Base-by-base conservation (phyloP, 1,140 invertebrate species). In the Aricia agestis region DNA sequence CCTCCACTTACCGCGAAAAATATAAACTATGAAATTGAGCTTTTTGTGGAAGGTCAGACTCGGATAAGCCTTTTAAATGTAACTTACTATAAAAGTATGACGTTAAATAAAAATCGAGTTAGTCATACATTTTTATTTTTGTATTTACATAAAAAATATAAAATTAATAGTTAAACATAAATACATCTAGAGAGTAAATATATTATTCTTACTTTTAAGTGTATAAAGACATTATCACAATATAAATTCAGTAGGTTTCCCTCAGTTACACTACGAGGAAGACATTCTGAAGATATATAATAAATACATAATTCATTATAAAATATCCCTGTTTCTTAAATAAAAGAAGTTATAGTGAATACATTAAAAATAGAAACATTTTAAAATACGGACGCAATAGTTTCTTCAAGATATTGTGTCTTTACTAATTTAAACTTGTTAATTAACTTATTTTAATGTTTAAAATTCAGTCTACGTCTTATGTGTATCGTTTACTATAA, bases 231-330 rank as follows among this genome's bases (percentile, higher is more conserved):
- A 58, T 61, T 85, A 85, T 83, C 82, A 85, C 82, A 82, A 87
- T 89, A 90, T 86, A 90, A 77, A 80, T 82, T 87, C 87, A 90
- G 87, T 74, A 90, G 85, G 84, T 75, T 83, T 83, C 82, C 86
- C 87, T 90, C 86, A 87, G 79, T 70, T 17, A 45, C 4, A 69
- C 6, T 59, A 67, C 83, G 87, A 90, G 87, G 85, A 83, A 74
- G 83, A 84, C 84, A 74, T 90, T 84, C 86, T 90, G 85, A 89
- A 88, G 83, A 77, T 85, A 86, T 87, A 89, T 71, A 70, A 52
- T 72, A 61, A 58, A 19, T 63, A 19, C 11, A 63, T 52, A 69
- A 36, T 32, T 58, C 45, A 57, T 59, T 69, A 32, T 59, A 69
- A 32, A 31, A 18, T 67, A 63, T 63, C 59, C 59, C 59, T 63